These are phyloP conservation scores for Eristalinus sepulchralis DNA, from an alignment of 2,888 invertebrate species.

Conservation along the genomic window DNA sequence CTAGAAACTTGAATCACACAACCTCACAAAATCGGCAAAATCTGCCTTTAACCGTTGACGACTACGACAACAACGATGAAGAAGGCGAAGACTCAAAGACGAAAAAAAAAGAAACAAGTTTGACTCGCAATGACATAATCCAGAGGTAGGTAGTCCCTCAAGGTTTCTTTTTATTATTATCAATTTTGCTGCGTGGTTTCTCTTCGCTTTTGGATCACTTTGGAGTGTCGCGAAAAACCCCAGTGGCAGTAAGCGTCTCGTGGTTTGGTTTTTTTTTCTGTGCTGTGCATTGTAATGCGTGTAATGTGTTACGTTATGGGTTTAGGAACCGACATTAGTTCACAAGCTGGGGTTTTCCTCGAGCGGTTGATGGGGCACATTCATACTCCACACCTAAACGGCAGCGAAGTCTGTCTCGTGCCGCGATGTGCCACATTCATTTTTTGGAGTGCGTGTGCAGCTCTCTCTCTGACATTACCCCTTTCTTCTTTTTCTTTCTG, in stretches of 20 bases:
- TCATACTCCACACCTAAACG: neutral
- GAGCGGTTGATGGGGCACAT: neutral
- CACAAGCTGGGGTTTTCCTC: neutral
- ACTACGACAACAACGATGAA: neutral
- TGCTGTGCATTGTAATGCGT: constrained; percentile 36
- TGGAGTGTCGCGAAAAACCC: constrained; percentile 56
- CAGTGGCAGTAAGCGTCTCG: constrained; percentile 32
- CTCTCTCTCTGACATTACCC: constrained; percentile 1
- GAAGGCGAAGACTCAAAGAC: neutral
- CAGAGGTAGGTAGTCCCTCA: constrained; percentile 66
- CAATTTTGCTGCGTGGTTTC: neutral
- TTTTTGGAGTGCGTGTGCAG: neutral
- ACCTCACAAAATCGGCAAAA: constrained; percentile 31
- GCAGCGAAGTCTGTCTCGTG: neutral
- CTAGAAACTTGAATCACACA: constrained; percentile 21
- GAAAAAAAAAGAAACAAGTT: constrained; percentile 42
- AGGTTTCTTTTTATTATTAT: constrained; percentile 51
- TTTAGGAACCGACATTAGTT: constrained; percentile 36
- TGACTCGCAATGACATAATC: constrained; percentile 58
- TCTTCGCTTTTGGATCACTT: neutral
- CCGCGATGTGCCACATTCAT: constrained; percentile 3
- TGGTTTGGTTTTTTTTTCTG: neutral
- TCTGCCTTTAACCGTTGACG: neutral
- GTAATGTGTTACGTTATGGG: constrained; percentile 25
- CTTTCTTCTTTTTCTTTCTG: constrained; percentile 42